A percentile compares a stretch with the other conserved stretches of the same genome.
phyloP scores from a whole-genome alignment of 2,113 vertebrate species.

The Saccopteryx leptura region DNA sequence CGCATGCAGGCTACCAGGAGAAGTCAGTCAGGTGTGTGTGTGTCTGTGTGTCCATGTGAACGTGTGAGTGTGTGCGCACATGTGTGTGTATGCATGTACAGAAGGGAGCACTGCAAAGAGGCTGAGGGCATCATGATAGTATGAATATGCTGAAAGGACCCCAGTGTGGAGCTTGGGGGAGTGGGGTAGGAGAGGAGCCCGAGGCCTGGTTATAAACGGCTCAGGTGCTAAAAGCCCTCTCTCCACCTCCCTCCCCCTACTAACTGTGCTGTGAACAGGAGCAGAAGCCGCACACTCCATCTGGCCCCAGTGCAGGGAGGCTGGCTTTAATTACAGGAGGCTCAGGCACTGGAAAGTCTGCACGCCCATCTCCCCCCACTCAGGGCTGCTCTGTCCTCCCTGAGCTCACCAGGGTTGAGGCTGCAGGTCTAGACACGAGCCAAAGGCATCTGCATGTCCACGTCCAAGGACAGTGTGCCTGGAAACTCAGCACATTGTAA shows the following conservation, averaged over 20 bases:
- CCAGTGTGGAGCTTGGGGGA: no score
- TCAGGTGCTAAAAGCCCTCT: neutral
- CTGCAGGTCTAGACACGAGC: neutral
- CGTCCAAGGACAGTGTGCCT: neutral
- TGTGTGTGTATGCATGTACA: no score
- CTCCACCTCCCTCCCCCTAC: neutral
- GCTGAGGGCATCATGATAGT: neutral
- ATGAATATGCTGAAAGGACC: neutral
- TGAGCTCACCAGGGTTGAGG: fast-evolving
- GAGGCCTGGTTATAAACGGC: neutral
- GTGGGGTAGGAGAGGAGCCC: neutral
- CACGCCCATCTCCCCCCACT: no score
- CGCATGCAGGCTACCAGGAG: neutral
- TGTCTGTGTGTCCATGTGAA: no score
- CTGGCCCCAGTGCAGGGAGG: neutral
- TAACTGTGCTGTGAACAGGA: neutral
- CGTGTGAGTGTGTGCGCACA: no score
- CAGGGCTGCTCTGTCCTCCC: neutral
- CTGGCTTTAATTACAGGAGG: neutral
- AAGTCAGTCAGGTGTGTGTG: neutral
- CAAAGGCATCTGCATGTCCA: no score
- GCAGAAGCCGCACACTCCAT: neutral
- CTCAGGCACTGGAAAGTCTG: neutral
- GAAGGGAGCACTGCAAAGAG: neutral
- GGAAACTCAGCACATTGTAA: neutral